Conservation (phyloP, 2,113 vertebrate species). For the Upupa epops region DNA sequence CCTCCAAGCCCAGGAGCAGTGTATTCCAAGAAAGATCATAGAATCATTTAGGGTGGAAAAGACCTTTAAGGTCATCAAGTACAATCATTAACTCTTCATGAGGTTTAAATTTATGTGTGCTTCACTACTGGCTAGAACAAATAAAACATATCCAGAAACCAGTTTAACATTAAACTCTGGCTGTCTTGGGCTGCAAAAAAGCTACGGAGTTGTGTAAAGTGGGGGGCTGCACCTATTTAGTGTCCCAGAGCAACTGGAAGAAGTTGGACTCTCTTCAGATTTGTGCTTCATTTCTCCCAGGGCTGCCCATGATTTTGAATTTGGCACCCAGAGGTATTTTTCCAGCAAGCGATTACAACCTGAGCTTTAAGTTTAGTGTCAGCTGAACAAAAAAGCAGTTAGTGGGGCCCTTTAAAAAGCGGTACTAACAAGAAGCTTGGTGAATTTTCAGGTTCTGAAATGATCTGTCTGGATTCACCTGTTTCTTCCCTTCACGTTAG, state of each 20-base stretch:
- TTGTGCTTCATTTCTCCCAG: background rate
- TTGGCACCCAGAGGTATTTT: background rate
- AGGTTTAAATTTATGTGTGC: background rate
- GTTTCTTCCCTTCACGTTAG: background rate
- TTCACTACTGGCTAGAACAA: background rate
- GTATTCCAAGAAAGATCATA: too few relatives aligned
- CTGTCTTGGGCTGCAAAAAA: background rate
- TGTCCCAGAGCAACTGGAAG: background rate
- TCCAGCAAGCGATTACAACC: background rate
- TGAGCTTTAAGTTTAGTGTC: background rate
- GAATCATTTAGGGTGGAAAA: too few relatives aligned
- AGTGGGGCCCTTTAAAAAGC: background rate
- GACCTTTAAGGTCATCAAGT: too few relatives aligned
- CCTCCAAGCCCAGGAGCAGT: too few relatives aligned
- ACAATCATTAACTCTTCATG: too few relatives aligned
- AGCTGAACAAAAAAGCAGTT: background rate
- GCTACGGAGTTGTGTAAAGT: background rate
- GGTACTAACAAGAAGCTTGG: fast-evolving
- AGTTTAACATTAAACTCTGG: background rate
- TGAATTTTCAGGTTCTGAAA: background rate
- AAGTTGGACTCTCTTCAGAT: background rate
- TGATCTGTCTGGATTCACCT: background rate
- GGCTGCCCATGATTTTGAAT: background rate
- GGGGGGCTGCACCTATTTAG: background rate
- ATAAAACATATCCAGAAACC: background rate